Percentiles rank a stretch among this genome's conserved stretches.
These are phyloP conservation scores for Sparus aurata DNA, from an alignment of 2,797 vertebrate species.

Conservation along the genomic window DNA sequence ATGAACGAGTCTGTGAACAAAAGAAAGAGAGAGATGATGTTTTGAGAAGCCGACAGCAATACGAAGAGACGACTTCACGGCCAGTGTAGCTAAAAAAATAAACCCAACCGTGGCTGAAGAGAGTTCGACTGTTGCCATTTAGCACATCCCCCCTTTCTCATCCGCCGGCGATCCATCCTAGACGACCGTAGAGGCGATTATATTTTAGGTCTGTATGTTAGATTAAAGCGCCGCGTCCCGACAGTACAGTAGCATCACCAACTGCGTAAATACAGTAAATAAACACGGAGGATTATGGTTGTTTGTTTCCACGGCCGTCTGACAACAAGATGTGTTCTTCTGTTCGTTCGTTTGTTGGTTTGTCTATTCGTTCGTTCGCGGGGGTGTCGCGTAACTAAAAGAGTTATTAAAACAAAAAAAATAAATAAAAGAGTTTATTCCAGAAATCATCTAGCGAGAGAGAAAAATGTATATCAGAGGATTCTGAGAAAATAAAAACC, in stretches of 20 bases:
- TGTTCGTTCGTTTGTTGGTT: slow-evolving; percentile 79
- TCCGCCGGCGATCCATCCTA: slow-evolving; percentile 39
- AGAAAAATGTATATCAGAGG: slow-evolving; percentile 78
- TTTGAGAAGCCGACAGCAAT: slow-evolving; percentile 63
- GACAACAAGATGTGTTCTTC: slow-evolving; percentile 74
- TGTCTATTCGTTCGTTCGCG: slow-evolving; percentile 80
- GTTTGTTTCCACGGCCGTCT: slow-evolving; percentile 88
- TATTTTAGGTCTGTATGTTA: slow-evolving; percentile 68
- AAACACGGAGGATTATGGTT: slow-evolving; percentile 9
- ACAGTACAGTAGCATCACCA: slow-evolving; percentile 74
- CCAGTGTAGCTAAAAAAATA: slow-evolving; percentile 75
- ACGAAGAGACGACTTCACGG: slow-evolving; percentile 61
- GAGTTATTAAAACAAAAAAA: slow-evolving; percentile 32
- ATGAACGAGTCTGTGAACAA: slow-evolving; percentile 30
- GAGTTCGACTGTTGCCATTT: slow-evolving; percentile 84
- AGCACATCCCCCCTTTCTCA: slow-evolving; percentile 61
- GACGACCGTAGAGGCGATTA: slow-evolving; percentile 40
- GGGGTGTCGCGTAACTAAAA: slow-evolving; percentile 82
- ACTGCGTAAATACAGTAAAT: slow-evolving; percentile 43
- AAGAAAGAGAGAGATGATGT: background rate
- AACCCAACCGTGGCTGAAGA: slow-evolving; percentile 66
- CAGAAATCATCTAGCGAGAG: slow-evolving; percentile 76
- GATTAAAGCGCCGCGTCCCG: slow-evolving; percentile 52
- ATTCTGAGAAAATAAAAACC: slow-evolving; percentile 89
- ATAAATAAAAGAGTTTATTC: slow-evolving; percentile 67